phyloP scores from a whole-genome alignment of 2,888 invertebrate species.

The Drosophila mettleri region DNA sequence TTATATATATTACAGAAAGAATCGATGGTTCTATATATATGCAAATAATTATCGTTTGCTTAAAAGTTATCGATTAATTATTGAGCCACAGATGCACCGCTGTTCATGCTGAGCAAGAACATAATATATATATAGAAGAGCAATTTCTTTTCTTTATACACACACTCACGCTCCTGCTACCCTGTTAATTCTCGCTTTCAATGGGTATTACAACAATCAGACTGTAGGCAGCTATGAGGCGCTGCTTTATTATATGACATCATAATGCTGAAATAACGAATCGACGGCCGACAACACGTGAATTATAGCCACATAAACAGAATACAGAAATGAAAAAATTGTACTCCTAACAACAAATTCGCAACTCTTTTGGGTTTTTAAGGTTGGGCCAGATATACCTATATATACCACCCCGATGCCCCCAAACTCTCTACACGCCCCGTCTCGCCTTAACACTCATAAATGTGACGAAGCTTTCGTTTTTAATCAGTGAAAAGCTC shows the following conservation, averaged over 20 bases:
- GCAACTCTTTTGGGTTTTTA: slow-evolving; percentile 38
- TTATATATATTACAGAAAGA: no score
- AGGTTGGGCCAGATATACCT: slow-evolving; percentile 63
- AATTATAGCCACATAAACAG: slow-evolving; percentile 60
- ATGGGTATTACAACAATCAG: slow-evolving; percentile 1
- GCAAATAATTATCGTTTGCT: no score
- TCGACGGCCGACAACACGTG: slow-evolving; percentile 68
- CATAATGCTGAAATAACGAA: slow-evolving; percentile 61
- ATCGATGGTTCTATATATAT: no score
- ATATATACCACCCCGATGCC: not conserved
- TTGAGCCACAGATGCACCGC: not conserved
- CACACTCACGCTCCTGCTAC: not conserved
- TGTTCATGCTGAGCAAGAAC: not conserved
- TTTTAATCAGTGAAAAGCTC: slow-evolving; percentile 66
- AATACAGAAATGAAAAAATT: slow-evolving; percentile 17
- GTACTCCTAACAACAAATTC: slow-evolving; percentile 36
- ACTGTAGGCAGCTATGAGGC: slow-evolving; percentile 24
- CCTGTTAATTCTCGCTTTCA: not conserved
- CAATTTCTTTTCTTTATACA: not conserved
- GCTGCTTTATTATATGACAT: slow-evolving; percentile 62
- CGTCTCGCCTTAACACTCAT: not conserved
- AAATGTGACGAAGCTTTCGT: slow-evolving; percentile 62
- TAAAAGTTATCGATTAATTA: not conserved
- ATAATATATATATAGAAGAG: not conserved
- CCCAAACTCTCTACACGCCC: not conserved